Percentiles rank a stretch among this genome's conserved stretches.
Evolutionary conservation across 2,888 invertebrate genomes (phyloP).

Genomic region (Tetranychus piercei): DNA sequence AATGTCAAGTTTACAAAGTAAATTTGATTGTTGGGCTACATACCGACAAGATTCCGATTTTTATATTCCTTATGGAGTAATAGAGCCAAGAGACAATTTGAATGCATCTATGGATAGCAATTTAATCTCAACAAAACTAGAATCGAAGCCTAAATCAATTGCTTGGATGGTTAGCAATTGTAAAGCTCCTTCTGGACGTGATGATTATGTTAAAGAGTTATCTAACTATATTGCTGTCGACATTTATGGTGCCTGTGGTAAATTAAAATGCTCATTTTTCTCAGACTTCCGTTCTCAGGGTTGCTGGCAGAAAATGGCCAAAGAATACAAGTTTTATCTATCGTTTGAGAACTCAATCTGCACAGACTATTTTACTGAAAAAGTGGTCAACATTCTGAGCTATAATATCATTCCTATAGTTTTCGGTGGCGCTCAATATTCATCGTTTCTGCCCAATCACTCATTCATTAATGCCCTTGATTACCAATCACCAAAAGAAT

Average conservation of each 20-base stretch:
- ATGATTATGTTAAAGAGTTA: constrained; percentile 32
- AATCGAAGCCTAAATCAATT: constrained; percentile 26
- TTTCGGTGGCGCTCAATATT: constrained; percentile 26
- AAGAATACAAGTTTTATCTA: constrained; percentile 32
- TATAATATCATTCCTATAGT: constrained; percentile 26
- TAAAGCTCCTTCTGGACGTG: constrained; percentile 32
- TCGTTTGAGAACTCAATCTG: constrained; percentile 34
- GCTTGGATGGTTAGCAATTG: constrained; percentile 37
- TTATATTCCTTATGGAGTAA: constrained; percentile 18
- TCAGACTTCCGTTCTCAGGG: constrained; percentile 27
- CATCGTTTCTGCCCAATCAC: constrained; percentile 23
- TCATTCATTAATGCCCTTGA: constrained; percentile 26
- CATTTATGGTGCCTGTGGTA: constrained; percentile 33
- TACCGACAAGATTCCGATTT: constrained; percentile 26
- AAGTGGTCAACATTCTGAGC: constrained; percentile 32
- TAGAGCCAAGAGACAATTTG: constrained; percentile 9
- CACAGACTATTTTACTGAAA: constrained; percentile 34
- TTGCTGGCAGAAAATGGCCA: constrained; percentile 31
- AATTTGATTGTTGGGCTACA: constrained; percentile 26
- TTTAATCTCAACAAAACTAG: constrained; percentile 23
- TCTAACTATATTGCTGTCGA: constrained; percentile 31
- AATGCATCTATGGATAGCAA: constrained; percentile 15
- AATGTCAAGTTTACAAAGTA: constrained; percentile 21
- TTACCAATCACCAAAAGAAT: constrained; percentile 22
- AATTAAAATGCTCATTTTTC: constrained; percentile 28